Conservation (phyloP, 2,797 vertebrate genomes). For the Sebastes kiyomatsui region DNA sequence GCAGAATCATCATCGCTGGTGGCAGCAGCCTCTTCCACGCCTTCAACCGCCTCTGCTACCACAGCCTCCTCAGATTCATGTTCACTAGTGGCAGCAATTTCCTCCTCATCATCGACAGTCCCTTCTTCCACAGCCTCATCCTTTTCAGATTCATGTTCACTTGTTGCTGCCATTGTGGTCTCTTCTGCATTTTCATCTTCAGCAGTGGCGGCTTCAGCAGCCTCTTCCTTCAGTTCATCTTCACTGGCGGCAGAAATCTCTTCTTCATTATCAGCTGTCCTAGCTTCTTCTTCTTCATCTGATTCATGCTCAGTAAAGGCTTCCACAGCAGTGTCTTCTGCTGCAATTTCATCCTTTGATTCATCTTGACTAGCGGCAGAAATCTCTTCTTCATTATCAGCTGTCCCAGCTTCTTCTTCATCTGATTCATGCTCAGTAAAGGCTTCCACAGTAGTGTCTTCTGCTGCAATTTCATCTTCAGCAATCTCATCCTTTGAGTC, state of each 20-base stretch:
- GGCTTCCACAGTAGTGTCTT: no score
- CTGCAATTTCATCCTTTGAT: background rate
- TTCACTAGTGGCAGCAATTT: background rate
- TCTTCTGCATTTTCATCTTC: background rate
- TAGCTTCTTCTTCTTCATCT: no score
- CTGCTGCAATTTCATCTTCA: conserved; percentile 3
- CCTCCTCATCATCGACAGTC: background rate
- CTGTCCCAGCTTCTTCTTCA: no score
- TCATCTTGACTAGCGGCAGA: no score
- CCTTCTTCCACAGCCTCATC: conserved; percentile 16
- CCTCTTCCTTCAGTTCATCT: background rate
- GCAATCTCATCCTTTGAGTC: background rate
- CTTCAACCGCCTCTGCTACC: background rate
- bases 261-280: no score
- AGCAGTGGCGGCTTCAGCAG: background rate
- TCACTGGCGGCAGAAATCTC: background rate
- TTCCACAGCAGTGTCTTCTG: background rate
- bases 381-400: no score
- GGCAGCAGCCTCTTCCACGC: background rate
- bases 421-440: no score
- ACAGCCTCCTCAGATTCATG: conserved; percentile 10
- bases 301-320: background rate
- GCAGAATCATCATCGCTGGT: conserved; percentile 13
- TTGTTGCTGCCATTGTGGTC: background rate
- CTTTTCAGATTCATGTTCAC: conserved; percentile 9